These are phyloP conservation scores for Pipistrellus nathusii DNA, from an alignment of 2,797 vertebrate species.

Conservation along the genomic window DNA sequence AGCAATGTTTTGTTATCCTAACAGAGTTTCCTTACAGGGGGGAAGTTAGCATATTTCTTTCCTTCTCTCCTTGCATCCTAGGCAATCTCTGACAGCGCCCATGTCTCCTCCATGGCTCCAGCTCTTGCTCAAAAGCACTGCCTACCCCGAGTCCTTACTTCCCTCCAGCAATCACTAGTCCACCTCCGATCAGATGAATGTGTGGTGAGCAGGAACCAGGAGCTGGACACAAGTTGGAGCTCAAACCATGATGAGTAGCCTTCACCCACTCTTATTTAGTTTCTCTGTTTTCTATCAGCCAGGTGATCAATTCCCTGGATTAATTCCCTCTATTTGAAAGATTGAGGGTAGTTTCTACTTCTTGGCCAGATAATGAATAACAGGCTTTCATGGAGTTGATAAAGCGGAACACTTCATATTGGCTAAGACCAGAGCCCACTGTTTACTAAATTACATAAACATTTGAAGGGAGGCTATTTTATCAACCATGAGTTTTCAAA, in stretches of 20 bases:
- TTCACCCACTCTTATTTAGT: background rate
- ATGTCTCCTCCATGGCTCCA: background rate
- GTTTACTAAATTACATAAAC: background rate
- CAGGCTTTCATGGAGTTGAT: background rate
- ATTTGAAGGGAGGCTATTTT: background rate
- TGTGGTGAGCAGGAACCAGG: too few species aligned
- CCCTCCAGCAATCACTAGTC: background rate
- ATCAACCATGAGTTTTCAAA: background rate
- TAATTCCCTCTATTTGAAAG: constrained; percentile 13
- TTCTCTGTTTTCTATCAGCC: background rate
- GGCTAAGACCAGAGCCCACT: background rate
- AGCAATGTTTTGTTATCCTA: background rate
- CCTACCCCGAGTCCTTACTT: background rate
- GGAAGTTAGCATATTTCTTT: background rate
- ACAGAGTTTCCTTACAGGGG: background rate
- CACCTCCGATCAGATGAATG: too few species aligned
- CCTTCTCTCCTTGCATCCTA: background rate
- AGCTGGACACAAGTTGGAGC: too few species aligned
- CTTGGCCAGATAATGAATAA: background rate
- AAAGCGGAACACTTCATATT: background rate
- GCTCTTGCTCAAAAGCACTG: background rate
- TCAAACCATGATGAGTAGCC: background rate
- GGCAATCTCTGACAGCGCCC: background rate
- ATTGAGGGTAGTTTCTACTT: background rate
- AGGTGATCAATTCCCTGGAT: background rate